A percentile compares a stretch with the other conserved stretches of the same genome.
phyloP scores from a whole-genome alignment of 2,113 vertebrate species.

The Ursus arctos region DNA sequence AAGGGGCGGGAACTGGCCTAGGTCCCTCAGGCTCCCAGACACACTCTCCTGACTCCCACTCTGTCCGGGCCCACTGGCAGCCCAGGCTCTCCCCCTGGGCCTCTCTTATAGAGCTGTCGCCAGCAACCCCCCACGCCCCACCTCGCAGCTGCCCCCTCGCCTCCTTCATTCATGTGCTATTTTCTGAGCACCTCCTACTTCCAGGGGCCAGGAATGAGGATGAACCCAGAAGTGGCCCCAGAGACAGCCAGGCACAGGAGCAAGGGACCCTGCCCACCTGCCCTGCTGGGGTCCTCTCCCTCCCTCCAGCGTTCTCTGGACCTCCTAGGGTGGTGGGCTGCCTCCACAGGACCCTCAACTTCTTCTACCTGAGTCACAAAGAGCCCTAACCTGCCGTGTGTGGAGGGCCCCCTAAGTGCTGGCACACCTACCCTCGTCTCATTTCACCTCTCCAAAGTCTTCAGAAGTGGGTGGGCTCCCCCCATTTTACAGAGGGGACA shows the following conservation, averaged over 20 bases:
- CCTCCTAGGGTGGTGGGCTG: not conserved
- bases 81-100: not conserved
- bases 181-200: not conserved
- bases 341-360: not conserved
- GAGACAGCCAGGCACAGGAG: not conserved
- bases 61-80: fast-evolving
- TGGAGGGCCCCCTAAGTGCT: not conserved
- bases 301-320: not conserved
- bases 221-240: not conserved
- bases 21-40: not conserved
- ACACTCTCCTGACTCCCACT: not conserved
- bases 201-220: not conserved
- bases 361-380: not conserved
- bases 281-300: not conserved
- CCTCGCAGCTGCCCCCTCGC: not conserved
- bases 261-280: not conserved
- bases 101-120: not conserved
- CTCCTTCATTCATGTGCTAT: not conserved
- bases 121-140: not conserved
- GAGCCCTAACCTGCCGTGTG: not conserved
- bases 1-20: not conserved
- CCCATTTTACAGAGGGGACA: not conserved
- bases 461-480: not conserved
- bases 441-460: not conserved
- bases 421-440: not conserved